Evolutionary conservation across 1,140 invertebrate species (phyloP).

Genomic region (Drosophila ambigua): DNA sequence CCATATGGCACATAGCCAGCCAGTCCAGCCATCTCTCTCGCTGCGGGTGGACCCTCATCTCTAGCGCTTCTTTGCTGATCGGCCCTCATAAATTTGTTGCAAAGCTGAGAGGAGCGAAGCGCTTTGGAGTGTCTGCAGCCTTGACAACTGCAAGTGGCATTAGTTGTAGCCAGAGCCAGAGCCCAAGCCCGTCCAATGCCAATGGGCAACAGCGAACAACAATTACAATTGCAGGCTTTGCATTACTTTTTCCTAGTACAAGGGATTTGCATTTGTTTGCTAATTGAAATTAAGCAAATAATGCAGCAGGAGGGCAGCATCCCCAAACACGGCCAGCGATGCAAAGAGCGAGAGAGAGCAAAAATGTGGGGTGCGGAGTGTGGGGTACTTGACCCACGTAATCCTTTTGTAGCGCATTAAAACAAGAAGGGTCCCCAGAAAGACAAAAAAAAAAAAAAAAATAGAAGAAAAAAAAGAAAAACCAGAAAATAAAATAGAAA

Average conservation of each 20-base stretch:
- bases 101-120: neutral
- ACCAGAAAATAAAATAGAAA: conserved; percentile 17
- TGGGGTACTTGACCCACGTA: conserved; percentile 74
- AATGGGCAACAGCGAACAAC: conserved; percentile 27
- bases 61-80: neutral
- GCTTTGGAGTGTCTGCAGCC: conserved; percentile 61
- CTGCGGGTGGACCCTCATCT: neutral
- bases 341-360: neutral
- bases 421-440: conserved; percentile 32
- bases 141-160: conserved; percentile 80
- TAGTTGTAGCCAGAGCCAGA: conserved; percentile 57
- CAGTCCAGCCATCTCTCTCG: too few species aligned
- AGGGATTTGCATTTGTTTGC: conserved; percentile 81
- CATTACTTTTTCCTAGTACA: conserved; percentile 70
- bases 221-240: conserved; percentile 49
- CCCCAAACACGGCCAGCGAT: neutral
- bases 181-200: neutral
- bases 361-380: neutral
- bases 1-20: too few species aligned
- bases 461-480: conserved; percentile 26
- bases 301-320: conserved; percentile 14
- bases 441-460: conserved; percentile 21
- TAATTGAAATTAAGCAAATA: conserved; percentile 83
- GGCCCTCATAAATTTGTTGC: conserved; percentile 54
- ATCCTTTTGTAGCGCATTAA: conserved; percentile 83